Evolutionary conservation across 2,113 vertebrate genomes (phyloP).

Genomic region (Thalassoma bifasciatum): DNA sequence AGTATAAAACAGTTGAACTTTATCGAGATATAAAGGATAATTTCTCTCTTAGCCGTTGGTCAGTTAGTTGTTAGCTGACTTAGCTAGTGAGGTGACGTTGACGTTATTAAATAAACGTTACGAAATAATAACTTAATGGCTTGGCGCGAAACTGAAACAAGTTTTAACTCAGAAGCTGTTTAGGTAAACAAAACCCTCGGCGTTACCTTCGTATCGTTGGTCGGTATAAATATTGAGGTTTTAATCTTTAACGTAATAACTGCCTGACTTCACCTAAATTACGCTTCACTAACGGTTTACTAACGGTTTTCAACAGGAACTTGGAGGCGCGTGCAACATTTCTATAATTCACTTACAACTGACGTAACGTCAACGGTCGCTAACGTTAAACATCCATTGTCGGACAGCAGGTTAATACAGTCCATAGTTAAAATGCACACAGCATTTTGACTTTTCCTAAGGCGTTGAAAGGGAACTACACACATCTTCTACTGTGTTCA

Average conservation of each 20-base stretch:
- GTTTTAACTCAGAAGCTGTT: not conserved
- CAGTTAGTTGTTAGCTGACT: not conserved
- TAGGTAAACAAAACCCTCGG: not conserved
- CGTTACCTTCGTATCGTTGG: not conserved
- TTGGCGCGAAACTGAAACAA: no score
- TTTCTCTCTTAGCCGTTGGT: no score
- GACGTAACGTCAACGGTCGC: no score
- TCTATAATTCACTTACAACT: accelerated
- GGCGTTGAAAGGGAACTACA: no score
- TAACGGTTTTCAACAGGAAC: not conserved
- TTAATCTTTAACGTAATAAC: not conserved
- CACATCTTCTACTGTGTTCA: no score
- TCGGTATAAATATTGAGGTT: not conserved
- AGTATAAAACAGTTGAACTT: not conserved
- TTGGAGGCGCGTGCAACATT: not conserved
- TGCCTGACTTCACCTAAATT: not conserved
- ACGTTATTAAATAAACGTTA: not conserved
- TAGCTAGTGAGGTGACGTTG: not conserved
- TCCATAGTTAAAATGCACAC: no score
- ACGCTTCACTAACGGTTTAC: no score
- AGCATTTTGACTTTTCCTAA: no score
- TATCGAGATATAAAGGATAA: no score
- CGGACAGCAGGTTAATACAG: no score
- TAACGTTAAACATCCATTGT: no score
- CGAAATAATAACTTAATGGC: no score